Percentiles rank a stretch among this genome's conserved stretches.
phyloP scores from a whole-genome alignment of 2,113 vertebrate species.

The Gopherus flavomarginatus region DNA sequence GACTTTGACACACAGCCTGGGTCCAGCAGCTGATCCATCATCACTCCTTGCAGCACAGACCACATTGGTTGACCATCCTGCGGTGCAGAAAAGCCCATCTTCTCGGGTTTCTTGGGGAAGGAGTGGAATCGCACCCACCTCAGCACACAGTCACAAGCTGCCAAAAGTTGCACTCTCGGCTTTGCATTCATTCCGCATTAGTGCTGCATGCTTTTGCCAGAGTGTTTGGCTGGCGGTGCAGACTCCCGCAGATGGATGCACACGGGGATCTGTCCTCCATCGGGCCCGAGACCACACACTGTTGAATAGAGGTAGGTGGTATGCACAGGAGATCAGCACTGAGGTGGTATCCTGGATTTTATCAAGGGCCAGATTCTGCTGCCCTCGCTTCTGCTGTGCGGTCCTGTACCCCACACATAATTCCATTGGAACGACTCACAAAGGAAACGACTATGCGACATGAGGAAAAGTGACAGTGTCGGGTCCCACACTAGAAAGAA shows the following conservation, averaged over 20 bases:
- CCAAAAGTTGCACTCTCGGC: not conserved
- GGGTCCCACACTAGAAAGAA: not conserved
- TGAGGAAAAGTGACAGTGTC: not conserved
- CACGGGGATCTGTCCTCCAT: rapidly evolving
- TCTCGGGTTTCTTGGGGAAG: not conserved
- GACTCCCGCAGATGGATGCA: rapidly evolving
- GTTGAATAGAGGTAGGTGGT: not conserved
- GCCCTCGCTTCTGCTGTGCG: too few relatives aligned
- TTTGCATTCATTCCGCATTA: not conserved
- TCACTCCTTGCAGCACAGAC: not conserved
- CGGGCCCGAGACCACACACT: rapidly evolving
- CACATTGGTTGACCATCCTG: not conserved
- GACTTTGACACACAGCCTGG: not conserved
- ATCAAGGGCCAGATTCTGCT: not conserved
- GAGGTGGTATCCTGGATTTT: not conserved
- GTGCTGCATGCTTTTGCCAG: not conserved
- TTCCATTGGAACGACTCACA: not conserved
- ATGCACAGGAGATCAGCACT: not conserved
- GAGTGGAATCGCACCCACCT: not conserved
- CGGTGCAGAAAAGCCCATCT: not conserved
- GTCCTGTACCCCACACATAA: not conserved
- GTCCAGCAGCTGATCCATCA: conserved; percentile 10
- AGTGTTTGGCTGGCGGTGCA: not conserved
- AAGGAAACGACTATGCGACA: not conserved
- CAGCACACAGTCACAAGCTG: not conserved